A percentile compares a stretch with the other conserved stretches of the same genome.
phyloP scores from a whole-genome alignment of 2,113 vertebrate genomes.

The Hippoglossus stenolepis region DNA sequence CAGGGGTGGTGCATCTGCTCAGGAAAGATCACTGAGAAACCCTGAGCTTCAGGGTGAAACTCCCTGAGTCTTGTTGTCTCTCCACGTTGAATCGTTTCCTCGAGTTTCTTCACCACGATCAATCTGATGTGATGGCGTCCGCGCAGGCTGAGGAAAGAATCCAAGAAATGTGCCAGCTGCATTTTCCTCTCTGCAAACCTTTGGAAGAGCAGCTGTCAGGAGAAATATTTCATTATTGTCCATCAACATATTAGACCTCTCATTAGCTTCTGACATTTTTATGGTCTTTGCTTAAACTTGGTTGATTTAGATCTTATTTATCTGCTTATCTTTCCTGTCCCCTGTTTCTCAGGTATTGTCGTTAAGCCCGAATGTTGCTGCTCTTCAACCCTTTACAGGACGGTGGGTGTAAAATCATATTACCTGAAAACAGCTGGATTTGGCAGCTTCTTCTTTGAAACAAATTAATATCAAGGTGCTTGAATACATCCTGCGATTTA shows the following conservation, averaged over 20 bases:
- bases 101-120: slow-evolving; percentile 62
- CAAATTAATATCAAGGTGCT: not conserved
- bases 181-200: slow-evolving; percentile 55
- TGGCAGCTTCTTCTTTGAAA: not conserved
- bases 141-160: slow-evolving; percentile 42
- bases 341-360: not conserved
- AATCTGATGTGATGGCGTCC: slow-evolving; percentile 53
- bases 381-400: not conserved
- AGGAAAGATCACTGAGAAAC: not conserved
- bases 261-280: not conserved
- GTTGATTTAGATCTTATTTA: not conserved
- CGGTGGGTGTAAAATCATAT: not conserved
- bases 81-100: slow-evolving; percentile 13
- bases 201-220: slow-evolving; percentile 60
- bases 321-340: not conserved
- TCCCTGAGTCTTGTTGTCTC: not conserved
- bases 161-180: slow-evolving; percentile 47
- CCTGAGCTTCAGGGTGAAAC: not conserved
- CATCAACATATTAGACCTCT: not conserved
- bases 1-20: slow-evolving; percentile 1
- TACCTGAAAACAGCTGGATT: not conserved
- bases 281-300: not conserved
- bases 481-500: not conserved
- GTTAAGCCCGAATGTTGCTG: not conserved
- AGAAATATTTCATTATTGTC: slow-evolving; percentile 8